phyloP scores from a whole-genome alignment of 2,888 invertebrate species.

The Coremacera marginata region DNA sequence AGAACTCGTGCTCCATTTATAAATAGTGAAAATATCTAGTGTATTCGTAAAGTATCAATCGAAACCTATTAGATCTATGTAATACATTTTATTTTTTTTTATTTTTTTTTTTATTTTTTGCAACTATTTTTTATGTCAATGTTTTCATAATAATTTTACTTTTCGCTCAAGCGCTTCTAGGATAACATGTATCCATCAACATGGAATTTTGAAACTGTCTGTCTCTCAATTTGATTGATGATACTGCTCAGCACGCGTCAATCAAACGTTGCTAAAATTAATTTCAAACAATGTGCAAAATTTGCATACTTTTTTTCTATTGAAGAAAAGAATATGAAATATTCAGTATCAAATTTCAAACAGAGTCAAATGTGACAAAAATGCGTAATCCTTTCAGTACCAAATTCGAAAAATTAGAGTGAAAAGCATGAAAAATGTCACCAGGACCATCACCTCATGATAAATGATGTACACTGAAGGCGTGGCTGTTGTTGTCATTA shows the following conservation, averaged over 20 bases:
- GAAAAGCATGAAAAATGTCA: conserved; percentile 2
- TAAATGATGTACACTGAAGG: conserved; percentile 19
- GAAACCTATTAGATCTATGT: too few relatives aligned
- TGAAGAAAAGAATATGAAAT: background rate
- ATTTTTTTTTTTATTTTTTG: too few relatives aligned
- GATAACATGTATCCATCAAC: too few relatives aligned
- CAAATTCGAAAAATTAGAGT: background rate
- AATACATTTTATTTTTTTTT: too few relatives aligned
- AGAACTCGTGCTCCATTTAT: too few relatives aligned
- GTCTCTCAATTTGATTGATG: background rate
- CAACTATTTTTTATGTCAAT: too few relatives aligned
- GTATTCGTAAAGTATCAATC: too few relatives aligned
- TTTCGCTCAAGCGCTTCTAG: too few relatives aligned
- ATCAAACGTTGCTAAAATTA: background rate
- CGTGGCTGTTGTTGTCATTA: conserved; percentile 18
- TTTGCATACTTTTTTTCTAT: conserved; percentile 8
- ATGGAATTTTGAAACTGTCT: too few relatives aligned
- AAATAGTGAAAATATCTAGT: too few relatives aligned
- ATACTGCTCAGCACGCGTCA: background rate
- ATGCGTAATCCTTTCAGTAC: conserved; percentile 4
- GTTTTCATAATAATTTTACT: too few relatives aligned
- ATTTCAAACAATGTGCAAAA: background rate
- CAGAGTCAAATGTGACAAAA: background rate
- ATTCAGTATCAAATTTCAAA: conserved; percentile 10
- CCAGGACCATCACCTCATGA: background rate